Percentiles rank a stretch among this genome's conserved stretches.
Evolutionary conservation across 1,140 invertebrate species (phyloP).

Genomic region (Nylanderia fulva): DNA sequence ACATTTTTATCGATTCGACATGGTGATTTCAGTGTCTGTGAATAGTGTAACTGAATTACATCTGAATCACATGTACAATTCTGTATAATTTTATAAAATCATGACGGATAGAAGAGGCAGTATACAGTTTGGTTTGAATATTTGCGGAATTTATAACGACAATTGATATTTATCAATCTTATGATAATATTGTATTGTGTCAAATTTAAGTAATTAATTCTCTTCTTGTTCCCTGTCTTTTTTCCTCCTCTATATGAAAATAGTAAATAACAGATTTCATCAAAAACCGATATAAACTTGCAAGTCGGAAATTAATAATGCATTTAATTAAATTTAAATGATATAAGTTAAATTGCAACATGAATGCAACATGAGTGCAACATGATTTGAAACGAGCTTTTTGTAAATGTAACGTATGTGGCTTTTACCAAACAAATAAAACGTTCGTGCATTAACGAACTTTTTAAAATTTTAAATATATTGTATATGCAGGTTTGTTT

Average conservation of each 20-base stretch:
- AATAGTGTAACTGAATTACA: neutral
- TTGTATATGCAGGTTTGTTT: neutral
- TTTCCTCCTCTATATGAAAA: neutral
- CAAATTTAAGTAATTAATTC: constrained; percentile 11
- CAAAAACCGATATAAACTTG: constrained; percentile 29
- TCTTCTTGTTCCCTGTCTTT: neutral
- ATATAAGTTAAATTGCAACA: constrained; percentile 29
- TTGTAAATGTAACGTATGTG: neutral
- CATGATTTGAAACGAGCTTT: neutral
- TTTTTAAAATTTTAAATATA: neutral
- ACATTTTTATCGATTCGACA: constrained; percentile 57
- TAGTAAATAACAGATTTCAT: constrained; percentile 12
- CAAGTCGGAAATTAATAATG: constrained; percentile 48
- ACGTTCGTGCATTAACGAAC: neutral
- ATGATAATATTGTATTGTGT: neutral
- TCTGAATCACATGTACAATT: neutral
- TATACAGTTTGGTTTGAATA: neutral
- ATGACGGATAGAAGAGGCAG: too few relatives aligned
- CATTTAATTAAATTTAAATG: constrained; percentile 32
- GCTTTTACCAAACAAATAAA: neutral
- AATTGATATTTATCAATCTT: neutral
- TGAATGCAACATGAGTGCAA: constrained; percentile 3
- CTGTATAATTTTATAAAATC: neutral
- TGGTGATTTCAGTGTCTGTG: neutral
- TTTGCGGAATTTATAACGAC: neutral